Evolutionary conservation across 37 sponge, comb jelly and placozoan genomes (phyloP), one percentile per base, ranked within the genome.

Genomic region (Halisarca cf. caerulea): DNA sequence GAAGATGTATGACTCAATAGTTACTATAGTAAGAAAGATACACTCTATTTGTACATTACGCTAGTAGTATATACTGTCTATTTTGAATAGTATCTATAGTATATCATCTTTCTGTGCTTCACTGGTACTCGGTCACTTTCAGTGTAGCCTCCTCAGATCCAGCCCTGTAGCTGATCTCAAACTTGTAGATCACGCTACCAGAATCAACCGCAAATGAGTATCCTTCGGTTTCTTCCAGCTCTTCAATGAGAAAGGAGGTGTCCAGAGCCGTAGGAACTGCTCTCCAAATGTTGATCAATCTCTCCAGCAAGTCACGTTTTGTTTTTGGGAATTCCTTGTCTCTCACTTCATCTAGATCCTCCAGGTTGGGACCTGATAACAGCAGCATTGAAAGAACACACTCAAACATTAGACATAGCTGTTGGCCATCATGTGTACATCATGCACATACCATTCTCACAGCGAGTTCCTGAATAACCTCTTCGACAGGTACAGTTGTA

Each of bases 151-250:
- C 81, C 42, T 87, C 91, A 8, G 88, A 80, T 33, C 81, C 85
- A 18, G 88, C 61, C 2, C 87, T 24, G 33, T 91, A 91, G 66
- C 69, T 68, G 27, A 68, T 6, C 17, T 68, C 69, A 28, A 68
- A 34, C 35, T 30, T 68, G 69, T 68, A 30, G 34, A 68, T 28
- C 3, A 28, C 11, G 34, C 69, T 68, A 4, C 69, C 69, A 8
- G 69, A 68, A 34, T 68, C 69, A 28, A 68, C 69, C 33, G 35
- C 69, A 68, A 68, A 68, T 2, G 69, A 68, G 34, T 68, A 68
- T 4, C 69, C 69, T 34, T 68, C 69, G 3, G 33, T 34, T 1
- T 3, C 69, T 8, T 34, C 35, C 35, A 68, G 69, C 32, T 30
- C 35, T 34, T 68, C 4, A 11, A 47, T 47, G 51, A 47, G 51